Percentiles rank a stretch among this genome's conserved stretches.
Conservation (phyloP, 2,888 invertebrate species). For the Corythucha ciliata region DNA sequence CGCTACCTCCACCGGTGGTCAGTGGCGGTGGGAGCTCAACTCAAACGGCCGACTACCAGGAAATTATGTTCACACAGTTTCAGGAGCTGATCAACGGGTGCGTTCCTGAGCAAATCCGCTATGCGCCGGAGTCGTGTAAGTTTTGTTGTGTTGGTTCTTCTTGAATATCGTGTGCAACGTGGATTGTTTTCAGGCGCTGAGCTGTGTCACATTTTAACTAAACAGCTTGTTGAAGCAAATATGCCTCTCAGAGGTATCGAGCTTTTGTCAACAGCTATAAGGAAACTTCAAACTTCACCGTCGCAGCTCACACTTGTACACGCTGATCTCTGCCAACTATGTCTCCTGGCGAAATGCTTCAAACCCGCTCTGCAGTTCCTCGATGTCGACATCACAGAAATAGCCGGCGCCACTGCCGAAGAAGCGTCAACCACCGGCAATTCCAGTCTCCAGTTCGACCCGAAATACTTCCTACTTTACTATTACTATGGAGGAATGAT, state of each 20-base stretch:
- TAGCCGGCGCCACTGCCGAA: conserved; percentile 69
- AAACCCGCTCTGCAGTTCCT: conserved; percentile 82
- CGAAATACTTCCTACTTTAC: conserved; percentile 83
- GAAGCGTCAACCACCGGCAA: too few relatives aligned
- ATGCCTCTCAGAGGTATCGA: conserved; percentile 76
- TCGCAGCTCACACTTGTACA: conserved; percentile 90
- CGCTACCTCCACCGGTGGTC: conserved; percentile 41
- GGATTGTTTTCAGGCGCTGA: conserved; percentile 74
- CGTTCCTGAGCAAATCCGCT: conserved; percentile 82
- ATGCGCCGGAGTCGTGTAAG: conserved; percentile 75
- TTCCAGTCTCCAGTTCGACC: conserved; percentile 71
- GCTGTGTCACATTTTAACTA: conserved; percentile 74
- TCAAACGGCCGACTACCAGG: conserved; percentile 35
- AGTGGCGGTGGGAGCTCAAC: conserved; percentile 21
- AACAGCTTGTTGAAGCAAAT: conserved; percentile 64
- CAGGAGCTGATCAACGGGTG: conserved; percentile 79
- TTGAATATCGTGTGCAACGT: too few relatives aligned
- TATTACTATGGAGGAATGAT: conserved; percentile 98
- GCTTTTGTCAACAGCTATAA: conserved; percentile 70
- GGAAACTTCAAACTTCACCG: conserved; percentile 76
- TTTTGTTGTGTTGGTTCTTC: too few relatives aligned
- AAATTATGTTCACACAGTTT: conserved; percentile 60
- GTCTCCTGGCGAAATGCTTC: conserved; percentile 81
- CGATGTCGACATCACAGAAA: conserved; percentile 83
- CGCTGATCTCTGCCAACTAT: conserved; percentile 84